These are phyloP conservation scores for Redunca redunca DNA, from an alignment of 2,113 vertebrate genomes.

Conservation along the genomic window DNA sequence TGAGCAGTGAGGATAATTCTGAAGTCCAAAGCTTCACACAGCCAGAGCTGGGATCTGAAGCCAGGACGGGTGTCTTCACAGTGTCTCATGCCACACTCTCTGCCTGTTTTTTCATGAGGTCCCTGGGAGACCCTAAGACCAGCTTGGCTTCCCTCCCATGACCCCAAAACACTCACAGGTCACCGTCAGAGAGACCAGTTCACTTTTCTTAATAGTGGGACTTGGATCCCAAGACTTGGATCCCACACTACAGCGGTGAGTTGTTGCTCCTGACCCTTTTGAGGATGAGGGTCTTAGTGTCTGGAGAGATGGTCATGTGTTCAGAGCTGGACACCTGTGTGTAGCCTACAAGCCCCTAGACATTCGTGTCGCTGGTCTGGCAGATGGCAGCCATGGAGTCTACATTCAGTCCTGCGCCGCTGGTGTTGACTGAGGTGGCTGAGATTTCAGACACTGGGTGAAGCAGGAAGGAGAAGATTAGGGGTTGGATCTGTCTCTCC, in stretches of 20 bases:
- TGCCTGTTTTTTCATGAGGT: fast-evolving
- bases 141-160: too few relatives aligned
- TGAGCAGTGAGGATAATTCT: background rate
- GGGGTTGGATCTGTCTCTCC: background rate
- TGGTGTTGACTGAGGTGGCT: background rate
- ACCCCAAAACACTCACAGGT: background rate
- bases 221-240: background rate
- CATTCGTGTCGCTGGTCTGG: background rate
- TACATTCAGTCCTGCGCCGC: background rate
- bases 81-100: background rate
- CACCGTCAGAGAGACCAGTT: fast-evolving
- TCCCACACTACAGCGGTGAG: background rate
- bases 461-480: background rate
- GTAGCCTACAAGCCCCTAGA: background rate
- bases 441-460: background rate
- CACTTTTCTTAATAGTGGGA: background rate
- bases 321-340: background rate
- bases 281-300: background rate
- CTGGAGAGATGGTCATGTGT: background rate
- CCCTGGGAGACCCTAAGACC: background rate
- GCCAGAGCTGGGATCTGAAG: background rate
- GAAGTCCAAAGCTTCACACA: background rate
- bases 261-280: background rate
- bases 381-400: background rate
- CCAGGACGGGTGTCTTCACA: background rate